Percentiles rank a stretch among this genome's conserved stretches.
phyloP scores from a whole-genome alignment of 2,888 invertebrate genomes.

The Hybos culiciformis region DNA sequence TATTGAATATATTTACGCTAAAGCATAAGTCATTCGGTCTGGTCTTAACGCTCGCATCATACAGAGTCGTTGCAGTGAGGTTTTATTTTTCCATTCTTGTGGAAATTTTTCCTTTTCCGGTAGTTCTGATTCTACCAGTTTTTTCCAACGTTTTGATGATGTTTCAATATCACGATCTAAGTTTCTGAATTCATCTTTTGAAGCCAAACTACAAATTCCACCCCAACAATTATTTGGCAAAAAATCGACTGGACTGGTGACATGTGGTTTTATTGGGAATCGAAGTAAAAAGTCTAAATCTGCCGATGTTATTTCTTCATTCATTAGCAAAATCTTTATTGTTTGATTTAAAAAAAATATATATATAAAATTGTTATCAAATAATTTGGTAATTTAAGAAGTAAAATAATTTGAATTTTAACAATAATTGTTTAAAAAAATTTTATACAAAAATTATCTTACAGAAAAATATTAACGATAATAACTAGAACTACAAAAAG shows the following conservation, averaged over 20 bases:
- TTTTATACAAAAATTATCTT: background rate
- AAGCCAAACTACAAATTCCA: slow-evolving; percentile 79
- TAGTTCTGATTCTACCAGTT: slow-evolving; percentile 86
- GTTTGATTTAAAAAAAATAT: slow-evolving; percentile 2
- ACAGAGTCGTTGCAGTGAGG: slow-evolving; percentile 82
- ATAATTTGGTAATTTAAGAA: background rate
- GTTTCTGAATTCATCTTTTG: slow-evolving; percentile 82
- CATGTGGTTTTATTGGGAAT: slow-evolving; percentile 84
- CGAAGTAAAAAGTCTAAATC: slow-evolving; percentile 87
- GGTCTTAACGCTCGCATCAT: slow-evolving; percentile 90
- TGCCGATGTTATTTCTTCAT: slow-evolving; percentile 67
- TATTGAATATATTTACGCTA: slow-evolving; percentile 48
- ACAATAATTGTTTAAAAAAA: background rate
- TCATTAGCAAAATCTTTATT: slow-evolving; percentile 66
- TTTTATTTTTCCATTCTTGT: slow-evolving; percentile 96
- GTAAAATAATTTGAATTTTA: background rate
- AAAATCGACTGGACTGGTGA: slow-evolving; percentile 90
- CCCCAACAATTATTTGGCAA: slow-evolving; percentile 88
- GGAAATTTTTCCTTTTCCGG: slow-evolving; percentile 95
- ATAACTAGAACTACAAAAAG: background rate
- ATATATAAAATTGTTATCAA: background rate
- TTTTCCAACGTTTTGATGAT: slow-evolving; percentile 94
- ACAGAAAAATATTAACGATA: background rate
- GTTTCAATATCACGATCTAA: slow-evolving; percentile 91
- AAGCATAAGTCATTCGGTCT: slow-evolving; percentile 93